Percentiles rank a stretch among this genome's conserved stretches.
These are phyloP conservation scores for Dendrophyllia cribrosa DNA, from an alignment of 64 coral and sea anemone species.

Conservation along the genomic window DNA sequence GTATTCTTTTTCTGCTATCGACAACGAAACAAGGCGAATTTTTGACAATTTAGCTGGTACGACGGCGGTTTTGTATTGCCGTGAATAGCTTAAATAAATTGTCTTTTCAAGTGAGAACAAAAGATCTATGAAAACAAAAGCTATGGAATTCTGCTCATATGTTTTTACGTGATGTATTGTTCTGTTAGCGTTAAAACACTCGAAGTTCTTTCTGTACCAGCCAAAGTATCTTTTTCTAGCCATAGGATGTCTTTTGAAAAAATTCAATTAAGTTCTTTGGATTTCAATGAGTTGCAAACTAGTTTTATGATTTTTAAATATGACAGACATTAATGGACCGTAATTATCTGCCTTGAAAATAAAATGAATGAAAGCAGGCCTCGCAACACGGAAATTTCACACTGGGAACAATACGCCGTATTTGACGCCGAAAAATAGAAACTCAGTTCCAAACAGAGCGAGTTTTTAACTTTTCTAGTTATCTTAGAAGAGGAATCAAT, in stretches of 20 bases:
- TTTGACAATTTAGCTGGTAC: neutral
- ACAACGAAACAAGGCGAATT: neutral
- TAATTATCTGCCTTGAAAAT: slow-evolving; percentile 35
- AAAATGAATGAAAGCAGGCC: neutral
- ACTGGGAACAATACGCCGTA: neutral
- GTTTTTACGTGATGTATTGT: neutral
- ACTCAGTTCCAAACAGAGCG: no score
- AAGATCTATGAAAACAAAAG: slow-evolving; percentile 24
- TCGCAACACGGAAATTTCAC: neutral
- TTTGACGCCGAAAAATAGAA: no score
- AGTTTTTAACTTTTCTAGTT: no score
- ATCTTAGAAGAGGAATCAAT: no score
- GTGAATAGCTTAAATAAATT: slow-evolving; percentile 35
- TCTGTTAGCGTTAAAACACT: neutral
- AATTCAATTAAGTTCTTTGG: neutral
- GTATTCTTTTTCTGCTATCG: neutral
- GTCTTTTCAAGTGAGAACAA: slow-evolving; percentile 39
- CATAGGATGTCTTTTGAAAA: neutral
- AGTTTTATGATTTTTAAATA: slow-evolving; percentile 17
- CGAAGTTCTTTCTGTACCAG: neutral
- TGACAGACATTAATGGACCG: slow-evolving; percentile 16
- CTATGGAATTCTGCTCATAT: slow-evolving; percentile 48
- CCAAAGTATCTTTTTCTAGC: neutral
- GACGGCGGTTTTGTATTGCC: neutral
- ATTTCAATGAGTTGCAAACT: neutral